phyloP scores from a whole-genome alignment of 2,113 vertebrate genomes.

The Castor canadensis region DNA sequence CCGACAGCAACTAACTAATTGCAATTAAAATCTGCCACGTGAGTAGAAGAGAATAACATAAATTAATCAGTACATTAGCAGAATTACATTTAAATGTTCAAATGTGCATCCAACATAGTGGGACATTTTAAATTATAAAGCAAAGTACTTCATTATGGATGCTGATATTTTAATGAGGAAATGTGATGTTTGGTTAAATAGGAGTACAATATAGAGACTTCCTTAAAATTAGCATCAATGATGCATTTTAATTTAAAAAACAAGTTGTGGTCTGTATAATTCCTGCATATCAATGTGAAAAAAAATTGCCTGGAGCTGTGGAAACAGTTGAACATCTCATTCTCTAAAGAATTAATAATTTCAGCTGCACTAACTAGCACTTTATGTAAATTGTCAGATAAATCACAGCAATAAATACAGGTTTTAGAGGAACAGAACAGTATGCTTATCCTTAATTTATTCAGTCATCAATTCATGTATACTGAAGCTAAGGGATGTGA shows the following conservation, averaged over 20 bases:
- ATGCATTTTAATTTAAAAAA: constrained; percentile 77
- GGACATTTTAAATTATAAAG: constrained; percentile 78
- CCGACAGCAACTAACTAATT: constrained; percentile 76
- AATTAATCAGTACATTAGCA: constrained; percentile 81
- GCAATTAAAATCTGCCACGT: constrained; percentile 81
- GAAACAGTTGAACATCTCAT: constrained; percentile 79
- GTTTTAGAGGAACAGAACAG: constrained; percentile 77
- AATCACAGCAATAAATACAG: constrained; percentile 82
- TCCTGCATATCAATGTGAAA: constrained; percentile 75
- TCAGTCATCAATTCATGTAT: constrained; percentile 74
- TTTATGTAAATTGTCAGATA: constrained; percentile 82
- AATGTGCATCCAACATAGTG: constrained; percentile 76
- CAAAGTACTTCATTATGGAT: constrained; percentile 74
- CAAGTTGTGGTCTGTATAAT: constrained; percentile 66
- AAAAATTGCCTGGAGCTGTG: constrained; percentile 77
- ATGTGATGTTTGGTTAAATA: constrained; percentile 74
- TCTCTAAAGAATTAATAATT: constrained; percentile 84
- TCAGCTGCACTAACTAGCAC: constrained; percentile 78
- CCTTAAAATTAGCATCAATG: constrained; percentile 77
- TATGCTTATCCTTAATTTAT: constrained; percentile 80
- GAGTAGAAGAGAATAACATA: constrained; percentile 77
- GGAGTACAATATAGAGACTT: constrained; percentile 61
- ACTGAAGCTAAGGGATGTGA: constrained; percentile 59
- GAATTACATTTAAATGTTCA: constrained; percentile 80
- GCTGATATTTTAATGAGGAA: constrained; percentile 78